Percentiles rank a stretch among this genome's conserved stretches.
These are phyloP conservation scores for Epinotia brunnichana DNA, from an alignment of 2,888 invertebrate species.

Conservation along the genomic window DNA sequence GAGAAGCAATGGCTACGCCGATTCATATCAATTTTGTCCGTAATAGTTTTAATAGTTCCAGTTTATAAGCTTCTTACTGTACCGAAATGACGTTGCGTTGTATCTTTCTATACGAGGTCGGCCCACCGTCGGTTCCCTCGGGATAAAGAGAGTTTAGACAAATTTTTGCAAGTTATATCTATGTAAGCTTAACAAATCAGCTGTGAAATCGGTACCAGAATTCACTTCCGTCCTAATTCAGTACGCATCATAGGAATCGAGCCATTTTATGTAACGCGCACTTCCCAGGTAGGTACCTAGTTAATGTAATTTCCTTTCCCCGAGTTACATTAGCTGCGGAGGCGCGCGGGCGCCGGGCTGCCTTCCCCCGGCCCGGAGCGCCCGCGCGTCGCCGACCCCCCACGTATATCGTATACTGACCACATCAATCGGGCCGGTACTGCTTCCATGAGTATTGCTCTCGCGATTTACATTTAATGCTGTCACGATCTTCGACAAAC, in stretches of 20 bases:
- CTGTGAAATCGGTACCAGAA: constrained; percentile 83
- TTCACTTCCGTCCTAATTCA: constrained; percentile 84
- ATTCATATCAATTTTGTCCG: constrained; percentile 84
- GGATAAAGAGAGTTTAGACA: constrained; percentile 72
- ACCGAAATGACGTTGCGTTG: constrained; percentile 69
- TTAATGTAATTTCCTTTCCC: constrained; percentile 80
- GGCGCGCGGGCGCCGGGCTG: constrained; percentile 48
- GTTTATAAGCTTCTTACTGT: constrained; percentile 80
- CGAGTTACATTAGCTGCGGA: constrained; percentile 71
- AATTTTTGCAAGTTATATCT: constrained; percentile 79
- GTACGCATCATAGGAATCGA: constrained; percentile 83
- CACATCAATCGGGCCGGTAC: constrained; percentile 77
- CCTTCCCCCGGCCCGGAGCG: constrained; percentile 42
- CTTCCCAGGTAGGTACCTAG: constrained; percentile 68
- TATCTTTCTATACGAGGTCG: constrained; percentile 69
- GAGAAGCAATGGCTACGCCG: constrained; percentile 79
- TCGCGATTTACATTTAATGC: constrained; percentile 61
- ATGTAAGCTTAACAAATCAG: constrained; percentile 82
- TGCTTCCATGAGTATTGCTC: constrained; percentile 76
- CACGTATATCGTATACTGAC: constrained; percentile 40
- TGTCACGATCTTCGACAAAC: constrained; percentile 43
- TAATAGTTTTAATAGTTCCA: constrained; percentile 82
- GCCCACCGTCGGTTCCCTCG: constrained; percentile 63
- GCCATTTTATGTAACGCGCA: constrained; percentile 84
- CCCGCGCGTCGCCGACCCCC: constrained; percentile 18